Conservation (phyloP, 2,888 invertebrate genomes). For the Aleiodes leptofemur region DNA sequence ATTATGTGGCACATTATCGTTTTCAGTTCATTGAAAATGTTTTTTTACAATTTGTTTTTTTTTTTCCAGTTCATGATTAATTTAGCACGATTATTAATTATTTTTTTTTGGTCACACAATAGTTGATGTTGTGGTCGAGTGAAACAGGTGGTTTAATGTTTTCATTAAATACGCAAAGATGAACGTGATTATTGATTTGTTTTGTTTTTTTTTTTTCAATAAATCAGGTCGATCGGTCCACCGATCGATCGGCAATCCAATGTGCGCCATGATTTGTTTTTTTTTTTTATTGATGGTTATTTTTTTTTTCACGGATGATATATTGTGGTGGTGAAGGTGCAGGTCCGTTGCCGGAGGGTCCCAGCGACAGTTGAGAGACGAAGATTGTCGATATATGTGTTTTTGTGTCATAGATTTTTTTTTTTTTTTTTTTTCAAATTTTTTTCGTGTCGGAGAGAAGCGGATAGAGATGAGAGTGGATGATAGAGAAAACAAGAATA, state of each 20-base stretch:
- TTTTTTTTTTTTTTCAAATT: slow-evolving; percentile 59
- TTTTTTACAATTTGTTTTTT: slow-evolving; percentile 51
- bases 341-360: slow-evolving; percentile 66
- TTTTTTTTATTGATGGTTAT: slow-evolving; percentile 30
- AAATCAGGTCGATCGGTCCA: slow-evolving; percentile 60
- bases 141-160: slow-evolving; percentile 38
- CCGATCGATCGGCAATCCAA: slow-evolving; percentile 65
- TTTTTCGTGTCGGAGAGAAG: slow-evolving; percentile 68
- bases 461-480: slow-evolving; percentile 68
- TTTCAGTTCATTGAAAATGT: slow-evolving; percentile 52
- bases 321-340: slow-evolving; percentile 61
- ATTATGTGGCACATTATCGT: slow-evolving; percentile 68
- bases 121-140: slow-evolving; percentile 45
- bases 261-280: slow-evolving; percentile 28
- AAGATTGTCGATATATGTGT: slow-evolving; percentile 58
- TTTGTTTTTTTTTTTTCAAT: slow-evolving; percentile 47
- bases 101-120: slow-evolving; percentile 40
- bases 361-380: slow-evolving; percentile 68
- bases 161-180: slow-evolving; percentile 28
- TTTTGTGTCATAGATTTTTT: slow-evolving; percentile 55
- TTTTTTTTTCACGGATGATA: slow-evolving; percentile 34
- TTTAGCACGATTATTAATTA: slow-evolving; percentile 25
- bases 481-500: slow-evolving; percentile 68
- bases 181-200: slow-evolving; percentile 38
- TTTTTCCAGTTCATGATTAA: slow-evolving; percentile 38